phyloP scores from a whole-genome alignment of 2,797 vertebrate species.

The Acestrorhynchus altus region DNA sequence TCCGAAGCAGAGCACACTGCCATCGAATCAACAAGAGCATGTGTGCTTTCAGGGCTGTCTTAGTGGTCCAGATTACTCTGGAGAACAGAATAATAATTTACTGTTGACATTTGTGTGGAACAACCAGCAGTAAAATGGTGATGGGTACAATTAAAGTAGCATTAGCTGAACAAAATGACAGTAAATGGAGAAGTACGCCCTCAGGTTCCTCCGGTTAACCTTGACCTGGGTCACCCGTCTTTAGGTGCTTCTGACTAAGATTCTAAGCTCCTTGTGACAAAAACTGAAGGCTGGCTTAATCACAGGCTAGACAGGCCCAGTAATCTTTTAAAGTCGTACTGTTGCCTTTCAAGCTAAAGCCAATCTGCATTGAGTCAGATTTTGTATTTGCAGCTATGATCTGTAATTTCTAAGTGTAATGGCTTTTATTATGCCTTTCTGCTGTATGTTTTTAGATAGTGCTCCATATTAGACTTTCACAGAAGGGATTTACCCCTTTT shows the following conservation, averaged over 20 bases:
- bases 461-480: conserved; percentile 39
- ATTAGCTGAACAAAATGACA: conserved; percentile 47
- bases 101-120: conserved; percentile 58
- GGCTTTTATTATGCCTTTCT: conserved; percentile 37
- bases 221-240: conserved; percentile 51
- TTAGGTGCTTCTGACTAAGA: conserved; percentile 17
- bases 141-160: conserved; percentile 44
- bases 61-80: conserved; percentile 50
- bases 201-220: conserved; percentile 51
- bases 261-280: conserved; percentile 19
- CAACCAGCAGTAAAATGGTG: conserved; percentile 51
- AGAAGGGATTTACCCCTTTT: conserved; percentile 52
- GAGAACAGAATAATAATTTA: conserved; percentile 48
- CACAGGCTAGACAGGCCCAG: conserved; percentile 24
- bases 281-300: conserved; percentile 35
- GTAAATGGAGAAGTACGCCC: conserved; percentile 43
- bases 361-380: conserved; percentile 39
- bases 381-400: conserved; percentile 23
- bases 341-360: background rate
- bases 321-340: conserved; percentile 24
- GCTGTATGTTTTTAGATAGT: conserved; percentile 24
- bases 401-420: conserved; percentile 24
- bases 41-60: conserved; percentile 45
- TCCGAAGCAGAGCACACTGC: background rate
- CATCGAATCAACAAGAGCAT: conserved; percentile 22